Conservation (phyloP, 2,888 invertebrate species). For the Xylophagus ater region DNA sequence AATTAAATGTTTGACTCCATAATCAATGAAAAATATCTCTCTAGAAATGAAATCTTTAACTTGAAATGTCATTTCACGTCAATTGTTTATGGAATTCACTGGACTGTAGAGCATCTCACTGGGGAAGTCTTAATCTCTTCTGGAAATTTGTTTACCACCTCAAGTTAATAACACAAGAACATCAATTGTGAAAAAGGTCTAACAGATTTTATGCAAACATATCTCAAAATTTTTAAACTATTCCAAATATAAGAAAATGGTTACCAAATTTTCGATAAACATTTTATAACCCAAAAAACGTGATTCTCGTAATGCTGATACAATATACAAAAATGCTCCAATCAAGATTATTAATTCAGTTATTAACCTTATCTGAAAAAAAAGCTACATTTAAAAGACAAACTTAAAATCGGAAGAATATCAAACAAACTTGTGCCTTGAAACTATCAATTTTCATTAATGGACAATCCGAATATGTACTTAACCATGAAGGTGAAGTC, state of each 20-base stretch:
- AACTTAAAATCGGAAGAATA: neutral
- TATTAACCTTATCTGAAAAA: slow-evolving; percentile 51
- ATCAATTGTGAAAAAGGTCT: too few species aligned
- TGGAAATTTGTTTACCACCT: too few species aligned
- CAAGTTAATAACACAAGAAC: too few species aligned
- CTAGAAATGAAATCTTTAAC: too few species aligned
- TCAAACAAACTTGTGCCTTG: slow-evolving; percentile 28
- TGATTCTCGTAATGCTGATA: slow-evolving; percentile 76
- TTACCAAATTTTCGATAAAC: slow-evolving; percentile 90
- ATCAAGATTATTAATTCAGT: slow-evolving; percentile 70
- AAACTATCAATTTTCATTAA: slow-evolving; percentile 34
- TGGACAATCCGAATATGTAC: slow-evolving; percentile 34
- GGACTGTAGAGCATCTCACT: too few species aligned
- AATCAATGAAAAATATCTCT: too few species aligned
- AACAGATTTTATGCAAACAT: slow-evolving; percentile 1
- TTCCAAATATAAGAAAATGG: slow-evolving; percentile 35
- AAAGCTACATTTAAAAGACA: too few species aligned
- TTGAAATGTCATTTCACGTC: too few species aligned
- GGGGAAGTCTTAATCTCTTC: too few species aligned
- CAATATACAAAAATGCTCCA: slow-evolving; percentile 74
- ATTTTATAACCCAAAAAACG: slow-evolving; percentile 84
- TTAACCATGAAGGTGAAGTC: slow-evolving; percentile 32
- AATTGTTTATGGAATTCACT: too few species aligned
- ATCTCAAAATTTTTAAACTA: neutral
- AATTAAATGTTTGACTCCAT: too few species aligned